Percentiles rank a stretch among this genome's conserved stretches.
phyloP scores from a whole-genome alignment of 2,797 vertebrate species.

The Phalloptychus januarius region DNA sequence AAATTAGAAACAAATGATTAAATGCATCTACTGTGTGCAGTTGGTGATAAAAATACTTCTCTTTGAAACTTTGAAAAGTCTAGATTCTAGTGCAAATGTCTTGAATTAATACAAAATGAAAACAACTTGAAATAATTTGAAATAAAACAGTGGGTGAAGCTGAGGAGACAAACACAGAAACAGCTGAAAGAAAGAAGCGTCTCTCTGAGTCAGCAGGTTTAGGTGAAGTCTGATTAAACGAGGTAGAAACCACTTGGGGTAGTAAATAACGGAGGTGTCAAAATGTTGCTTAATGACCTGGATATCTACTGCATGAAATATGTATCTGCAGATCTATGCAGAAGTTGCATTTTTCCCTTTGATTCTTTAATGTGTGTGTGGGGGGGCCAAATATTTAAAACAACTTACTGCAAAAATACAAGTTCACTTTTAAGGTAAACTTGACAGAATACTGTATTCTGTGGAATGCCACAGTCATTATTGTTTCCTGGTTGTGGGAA shows the following conservation, averaged over 20 bases:
- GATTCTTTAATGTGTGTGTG: conserved; percentile 49
- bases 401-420: conserved; percentile 4
- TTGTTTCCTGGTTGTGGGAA: neutral
- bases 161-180: conserved; percentile 68
- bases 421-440: neutral
- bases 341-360: conserved; percentile 38
- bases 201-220: conserved; percentile 71
- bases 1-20: neutral
- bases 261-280: conserved; percentile 78
- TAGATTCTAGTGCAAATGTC: too few species aligned
- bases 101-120: too few species aligned
- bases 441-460: neutral
- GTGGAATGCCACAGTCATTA: neutral
- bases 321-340: conserved; percentile 60
- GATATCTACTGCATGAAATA: conserved; percentile 69
- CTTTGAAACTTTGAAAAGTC: neutral
- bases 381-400: conserved; percentile 49
- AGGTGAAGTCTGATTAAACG: conserved; percentile 76
- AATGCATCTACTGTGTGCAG: neutral
- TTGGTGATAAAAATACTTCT: neutral
- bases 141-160: conserved; percentile 38
- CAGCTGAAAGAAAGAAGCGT: conserved; percentile 38
- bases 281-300: conserved; percentile 76
- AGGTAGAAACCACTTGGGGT: conserved; percentile 63
- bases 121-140: neutral